These are phyloP conservation scores for Lutjanus erythropterus DNA, from an alignment of 2,113 vertebrate genomes.

Conservation along the genomic window DNA sequence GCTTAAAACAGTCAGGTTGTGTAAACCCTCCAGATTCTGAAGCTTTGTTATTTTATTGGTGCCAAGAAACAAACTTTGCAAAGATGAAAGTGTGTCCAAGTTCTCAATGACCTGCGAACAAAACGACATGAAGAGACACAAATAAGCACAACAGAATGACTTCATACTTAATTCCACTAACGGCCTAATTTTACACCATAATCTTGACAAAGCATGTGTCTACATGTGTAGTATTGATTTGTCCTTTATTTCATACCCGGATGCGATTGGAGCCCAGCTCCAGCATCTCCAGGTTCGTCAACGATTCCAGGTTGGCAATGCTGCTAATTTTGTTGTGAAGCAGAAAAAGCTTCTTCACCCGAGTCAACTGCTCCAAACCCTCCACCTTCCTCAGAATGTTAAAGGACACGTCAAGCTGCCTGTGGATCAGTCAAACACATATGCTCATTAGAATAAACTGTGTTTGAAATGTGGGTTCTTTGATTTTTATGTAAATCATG, in stretches of 20 bases:
- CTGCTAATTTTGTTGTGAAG: constrained; percentile 96
- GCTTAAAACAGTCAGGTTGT: constrained; percentile 94
- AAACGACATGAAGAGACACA: constrained; percentile 9
- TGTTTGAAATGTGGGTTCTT: not conserved
- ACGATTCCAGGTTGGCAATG: constrained; percentile 90
- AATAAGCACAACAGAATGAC: not conserved
- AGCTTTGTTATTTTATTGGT: constrained; percentile 99
- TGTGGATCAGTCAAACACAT: constrained; percentile 68
- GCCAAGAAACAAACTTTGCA: constrained; percentile 96
- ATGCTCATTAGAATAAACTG: not conserved
- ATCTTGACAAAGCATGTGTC: not conserved
- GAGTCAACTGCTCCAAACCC: constrained; percentile 90
- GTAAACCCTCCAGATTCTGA: constrained; percentile 94
- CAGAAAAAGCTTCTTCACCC: constrained; percentile 94
- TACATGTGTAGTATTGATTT: not conserved
- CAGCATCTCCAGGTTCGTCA: constrained; percentile 92
- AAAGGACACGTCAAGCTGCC: constrained; percentile 95
- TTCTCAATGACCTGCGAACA: constrained; percentile 92
- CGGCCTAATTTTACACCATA: not conserved
- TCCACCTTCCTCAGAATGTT: constrained; percentile 95
- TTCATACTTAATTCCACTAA: not conserved
- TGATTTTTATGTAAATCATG: not conserved
- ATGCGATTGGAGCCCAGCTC: constrained; percentile 98
- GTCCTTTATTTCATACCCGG: constrained; percentile 85
- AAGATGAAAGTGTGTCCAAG: constrained; percentile 88